Base-by-base conservation (phyloP, 2,113 vertebrate species). In the Xiphophorus maculatus region DNA sequence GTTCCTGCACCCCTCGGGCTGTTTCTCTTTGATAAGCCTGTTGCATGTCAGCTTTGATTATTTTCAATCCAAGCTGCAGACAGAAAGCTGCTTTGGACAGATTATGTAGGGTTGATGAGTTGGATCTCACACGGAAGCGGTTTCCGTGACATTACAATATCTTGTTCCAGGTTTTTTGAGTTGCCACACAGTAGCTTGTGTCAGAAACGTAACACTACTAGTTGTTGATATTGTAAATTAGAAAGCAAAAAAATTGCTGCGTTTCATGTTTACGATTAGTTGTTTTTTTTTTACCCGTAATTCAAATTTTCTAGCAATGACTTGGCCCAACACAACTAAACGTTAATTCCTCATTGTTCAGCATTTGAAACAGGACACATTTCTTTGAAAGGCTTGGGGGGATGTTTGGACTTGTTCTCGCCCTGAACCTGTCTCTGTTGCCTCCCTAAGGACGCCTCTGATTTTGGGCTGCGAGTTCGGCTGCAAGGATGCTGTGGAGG, bases 391-490 rank as follows among this genome's bases (percentile, higher is more conserved):
- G 51, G 17, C 51, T 10, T 58, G 44, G 15, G 42, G 12, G 12
- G 15, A 48, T 19, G 14, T 61, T 64, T 66, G 28, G 68, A 15
- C 1, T 5, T 12, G 1, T 11, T 67, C 17, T 67, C 35, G 19
- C 48, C 63, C n/a, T 13, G 12, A 12, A 29, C 3, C 22, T 14
- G 11, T 71, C 22, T 79, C 54, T 76, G 27, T 76, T 51, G 28
- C 14, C 4, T 12, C 11, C 51, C 32, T 7, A 89, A 99, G 98
- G 93, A 99, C 97, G 0, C 94, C 97, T 17, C 85, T 99, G 25
- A 98, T 99, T 93, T 69, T 99, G 19, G 98, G 97, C 60, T 99
- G 97, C 9, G 97, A 99, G 79, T 97, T 95, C 0, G 94, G 95
- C 64, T 99, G 97, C 92, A 97, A 87, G 90, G 98, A 98, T 2